Evolutionary conservation across 2,113 vertebrate species (phyloP).

Genomic region (Phalacrocorax brasilianus): DNA sequence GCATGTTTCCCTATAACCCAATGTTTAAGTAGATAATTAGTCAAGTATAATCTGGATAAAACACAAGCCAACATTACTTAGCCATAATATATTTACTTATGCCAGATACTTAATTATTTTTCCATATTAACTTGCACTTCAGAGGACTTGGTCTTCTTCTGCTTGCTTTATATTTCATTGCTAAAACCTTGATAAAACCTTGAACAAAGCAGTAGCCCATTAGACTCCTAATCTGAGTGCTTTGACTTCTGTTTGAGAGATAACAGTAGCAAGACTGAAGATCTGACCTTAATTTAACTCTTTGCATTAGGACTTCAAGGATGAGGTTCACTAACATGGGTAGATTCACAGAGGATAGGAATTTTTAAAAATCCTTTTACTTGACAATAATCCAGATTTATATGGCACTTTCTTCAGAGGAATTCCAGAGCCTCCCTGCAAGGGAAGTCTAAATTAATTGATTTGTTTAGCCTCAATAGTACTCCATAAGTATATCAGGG

Average conservation of each 20-base stretch:
- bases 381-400: not conserved
- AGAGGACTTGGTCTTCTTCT: not conserved
- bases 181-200: not conserved
- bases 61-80: not conserved
- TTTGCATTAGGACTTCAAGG: not conserved
- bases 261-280: not conserved
- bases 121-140: not conserved
- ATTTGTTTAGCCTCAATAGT: not conserved
- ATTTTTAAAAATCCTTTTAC: not conserved
- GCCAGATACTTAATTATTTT: not conserved
- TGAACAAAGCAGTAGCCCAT: not conserved
- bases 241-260: not conserved
- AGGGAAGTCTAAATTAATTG: not conserved
- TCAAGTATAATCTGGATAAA: not conserved
- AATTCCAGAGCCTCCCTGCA: not conserved
- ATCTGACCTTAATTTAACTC: not conserved
- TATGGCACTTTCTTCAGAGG: not conserved
- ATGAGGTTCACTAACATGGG: not conserved
- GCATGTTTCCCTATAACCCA: not conserved
- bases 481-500: accelerated
- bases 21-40: not conserved
- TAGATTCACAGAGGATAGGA: not conserved
- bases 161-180: not conserved
- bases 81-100: not conserved
- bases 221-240: not conserved